A percentile compares a stretch with the other conserved stretches of the same genome.
Conservation (phyloP, 2,797 vertebrate species). For the Platalea minor region DNA sequence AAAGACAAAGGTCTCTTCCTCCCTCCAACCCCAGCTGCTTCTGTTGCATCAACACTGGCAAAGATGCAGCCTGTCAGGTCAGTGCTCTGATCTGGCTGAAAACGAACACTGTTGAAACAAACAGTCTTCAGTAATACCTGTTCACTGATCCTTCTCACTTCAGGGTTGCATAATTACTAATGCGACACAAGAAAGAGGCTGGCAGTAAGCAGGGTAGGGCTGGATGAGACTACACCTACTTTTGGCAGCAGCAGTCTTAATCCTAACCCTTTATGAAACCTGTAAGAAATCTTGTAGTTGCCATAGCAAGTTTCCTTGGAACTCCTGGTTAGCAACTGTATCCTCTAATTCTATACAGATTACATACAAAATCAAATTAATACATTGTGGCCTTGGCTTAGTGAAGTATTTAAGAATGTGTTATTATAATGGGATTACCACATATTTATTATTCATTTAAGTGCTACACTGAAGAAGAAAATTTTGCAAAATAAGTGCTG, state of each 20-base stretch:
- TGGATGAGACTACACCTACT: not conserved
- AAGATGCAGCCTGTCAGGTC: not conserved
- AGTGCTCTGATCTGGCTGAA: not conserved
- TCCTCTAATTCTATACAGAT: not conserved
- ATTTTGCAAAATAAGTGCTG: not conserved
- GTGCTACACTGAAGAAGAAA: not conserved
- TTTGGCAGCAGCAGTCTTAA: not conserved
- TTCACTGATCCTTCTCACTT: not conserved
- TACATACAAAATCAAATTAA: not conserved
- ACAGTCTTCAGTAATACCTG: not conserved
- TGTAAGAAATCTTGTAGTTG: not conserved
- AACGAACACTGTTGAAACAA: not conserved
- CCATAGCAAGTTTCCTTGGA: not conserved
- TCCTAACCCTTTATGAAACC: not conserved
- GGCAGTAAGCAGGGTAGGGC: not conserved
- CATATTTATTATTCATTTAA: not conserved
- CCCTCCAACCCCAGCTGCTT: not conserved
- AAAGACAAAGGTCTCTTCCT: not conserved
- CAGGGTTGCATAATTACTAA: fast-evolving
- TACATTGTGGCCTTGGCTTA: not conserved
- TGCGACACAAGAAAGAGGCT: not conserved
- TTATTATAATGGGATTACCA: not conserved
- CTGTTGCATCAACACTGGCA: not conserved
- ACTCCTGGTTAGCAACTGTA: not conserved
- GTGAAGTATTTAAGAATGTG: not conserved